Base-by-base conservation (phyloP, 2,113 vertebrate species). In the Heloderma charlesbogerti region DNA sequence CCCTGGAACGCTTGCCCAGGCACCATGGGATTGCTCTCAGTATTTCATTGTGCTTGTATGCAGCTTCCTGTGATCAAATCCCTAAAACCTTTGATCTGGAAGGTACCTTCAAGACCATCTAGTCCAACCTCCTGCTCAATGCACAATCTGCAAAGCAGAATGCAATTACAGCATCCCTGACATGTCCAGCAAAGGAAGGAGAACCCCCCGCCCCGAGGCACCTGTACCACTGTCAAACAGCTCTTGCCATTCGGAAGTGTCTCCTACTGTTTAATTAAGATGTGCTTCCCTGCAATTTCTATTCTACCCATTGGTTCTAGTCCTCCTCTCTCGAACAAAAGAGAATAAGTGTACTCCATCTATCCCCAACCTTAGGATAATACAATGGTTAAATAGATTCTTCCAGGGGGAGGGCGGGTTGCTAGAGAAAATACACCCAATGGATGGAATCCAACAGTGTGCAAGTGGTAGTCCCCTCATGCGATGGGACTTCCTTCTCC, bases 11-110 rank as follows among this genome's bases (percentile, higher is more conserved):
- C n/a, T n/a, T n/a, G n/a, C n/a, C n/a, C n/a, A n/a, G n/a, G n/a
- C n/a, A n/a, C n/a, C n/a, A n/a, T n/a, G n/a, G n/a, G n/a, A n/a
- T n/a, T n/a, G n/a, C n/a, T n/a, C n/a, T n/a, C 12, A 37, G 15
- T 83, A 43, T 83, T 83, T 83, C n/a, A 83, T 83, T 67, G 40
- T 84, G 60, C 66, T 84, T 67, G n/a, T 29, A 84, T 45, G 43
- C 43, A 45, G 66, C 40, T 83, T 66, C 57, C 57, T 25, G 60
- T 60, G n/a, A 83, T 1, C 54, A 83, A 37, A 22, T 60, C 54
- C 57, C 51, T 37, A 22, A 18, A 51, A 34, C 15, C 51, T 51
- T 82, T n/a, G 34, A 80, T 45, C 78, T 80, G 15, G n/a, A 37
- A n/a, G 18, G 16, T 22, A 37, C n/a, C 37, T 40, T 83, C 18